Conservation (phyloP, 2,113 vertebrate genomes). For the Spilogale gracilis region DNA sequence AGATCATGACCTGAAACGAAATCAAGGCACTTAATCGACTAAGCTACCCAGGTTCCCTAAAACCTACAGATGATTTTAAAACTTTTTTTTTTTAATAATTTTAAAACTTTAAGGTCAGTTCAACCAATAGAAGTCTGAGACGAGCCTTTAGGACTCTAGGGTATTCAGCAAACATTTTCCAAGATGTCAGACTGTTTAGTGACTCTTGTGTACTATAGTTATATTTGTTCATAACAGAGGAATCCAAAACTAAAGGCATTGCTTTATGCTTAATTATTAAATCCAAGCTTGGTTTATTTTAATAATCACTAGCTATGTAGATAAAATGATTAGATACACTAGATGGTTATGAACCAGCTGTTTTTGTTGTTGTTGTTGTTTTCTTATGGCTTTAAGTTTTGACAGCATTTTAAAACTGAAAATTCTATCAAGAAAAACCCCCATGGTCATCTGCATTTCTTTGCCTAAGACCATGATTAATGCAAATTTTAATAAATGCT, state of each 20-base stretch:
- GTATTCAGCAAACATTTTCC: neutral
- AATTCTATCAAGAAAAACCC: neutral
- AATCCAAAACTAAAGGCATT: neutral
- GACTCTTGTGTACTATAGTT: neutral
- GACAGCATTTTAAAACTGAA: conserved; percentile 19
- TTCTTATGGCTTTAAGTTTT: neutral
- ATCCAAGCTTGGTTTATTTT: neutral
- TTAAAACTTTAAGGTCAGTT: neutral
- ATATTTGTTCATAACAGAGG: neutral
- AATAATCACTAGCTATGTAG: neutral
- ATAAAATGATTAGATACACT: neutral
- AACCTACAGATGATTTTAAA: neutral
- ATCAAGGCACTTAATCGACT: neutral
- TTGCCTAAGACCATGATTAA: neutral
- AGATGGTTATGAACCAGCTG: neutral
- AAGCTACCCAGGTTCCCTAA: neutral
- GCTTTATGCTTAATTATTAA: neutral
- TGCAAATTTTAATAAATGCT: neutral
- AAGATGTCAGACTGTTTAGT: neutral
- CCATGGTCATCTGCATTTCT: neutral
- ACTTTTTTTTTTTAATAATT: neutral
- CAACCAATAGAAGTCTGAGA: neutral
- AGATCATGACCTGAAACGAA: neutral
- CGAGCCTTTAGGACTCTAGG: neutral
- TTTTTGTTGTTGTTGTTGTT: neutral